These are phyloP conservation scores for Copsychus sechellarum DNA, from an alignment of 2,113 vertebrate species.

Conservation along the genomic window DNA sequence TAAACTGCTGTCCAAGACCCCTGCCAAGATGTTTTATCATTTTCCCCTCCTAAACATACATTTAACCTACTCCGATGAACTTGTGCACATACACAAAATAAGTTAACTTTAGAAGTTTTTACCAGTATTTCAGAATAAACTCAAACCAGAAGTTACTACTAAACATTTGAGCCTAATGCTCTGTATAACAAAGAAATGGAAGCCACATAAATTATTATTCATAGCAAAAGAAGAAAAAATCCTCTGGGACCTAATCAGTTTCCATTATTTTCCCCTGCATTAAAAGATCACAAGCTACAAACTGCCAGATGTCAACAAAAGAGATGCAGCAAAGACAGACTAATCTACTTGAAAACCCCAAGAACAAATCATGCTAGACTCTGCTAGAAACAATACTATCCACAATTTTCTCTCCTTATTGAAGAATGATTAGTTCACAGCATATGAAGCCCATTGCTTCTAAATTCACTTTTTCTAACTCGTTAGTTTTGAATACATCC, in stretches of 20 bases:
- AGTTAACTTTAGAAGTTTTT: neutral
- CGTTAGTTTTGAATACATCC: neutral
- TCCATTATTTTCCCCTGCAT: neutral
- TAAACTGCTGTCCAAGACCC: neutral
- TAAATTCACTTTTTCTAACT: neutral
- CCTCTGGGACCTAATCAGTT: neutral
- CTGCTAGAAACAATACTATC: neutral
- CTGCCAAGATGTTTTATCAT: neutral
- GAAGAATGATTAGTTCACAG: neutral
- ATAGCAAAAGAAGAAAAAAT: neutral
- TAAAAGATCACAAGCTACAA: neutral
- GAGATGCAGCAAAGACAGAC: neutral
- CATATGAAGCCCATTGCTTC: neutral
- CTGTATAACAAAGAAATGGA: neutral
- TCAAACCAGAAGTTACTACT: neutral
- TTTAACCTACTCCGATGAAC: neutral
- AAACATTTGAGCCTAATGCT: neutral
- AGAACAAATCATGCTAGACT: neutral
- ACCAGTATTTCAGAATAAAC: neutral
- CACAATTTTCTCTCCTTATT: neutral
- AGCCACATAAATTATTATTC: neutral
- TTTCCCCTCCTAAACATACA: neutral
- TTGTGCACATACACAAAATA: neutral
- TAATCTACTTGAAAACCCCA: neutral
- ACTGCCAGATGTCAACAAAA: neutral